Evolutionary conservation across 2,113 vertebrate species (phyloP).

Genomic region (Junco hyemalis): DNA sequence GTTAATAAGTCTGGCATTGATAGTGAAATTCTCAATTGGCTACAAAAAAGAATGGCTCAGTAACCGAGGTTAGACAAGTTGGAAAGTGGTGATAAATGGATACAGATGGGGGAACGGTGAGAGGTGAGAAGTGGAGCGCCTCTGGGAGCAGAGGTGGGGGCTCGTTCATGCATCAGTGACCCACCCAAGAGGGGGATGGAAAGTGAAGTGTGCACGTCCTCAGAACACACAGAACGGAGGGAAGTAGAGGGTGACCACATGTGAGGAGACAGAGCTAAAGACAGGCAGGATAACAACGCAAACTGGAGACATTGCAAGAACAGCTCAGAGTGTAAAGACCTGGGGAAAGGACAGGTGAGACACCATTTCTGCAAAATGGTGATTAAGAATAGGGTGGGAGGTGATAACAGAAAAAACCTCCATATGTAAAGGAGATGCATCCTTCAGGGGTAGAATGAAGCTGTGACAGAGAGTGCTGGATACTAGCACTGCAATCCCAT

Average conservation of each 20-base stretch:
- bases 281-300: too few relatives aligned
- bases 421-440: neutral
- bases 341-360: neutral
- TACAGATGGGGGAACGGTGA: conserved; percentile 48
- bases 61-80: conserved; percentile 63
- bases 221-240: neutral
- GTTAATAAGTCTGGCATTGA: conserved; percentile 59
- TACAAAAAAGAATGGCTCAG: conserved; percentile 43
- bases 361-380: neutral
- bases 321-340: neutral
- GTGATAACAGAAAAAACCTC: neutral
- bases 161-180: conserved; percentile 15
- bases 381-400: neutral
- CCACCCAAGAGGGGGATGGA: neutral
- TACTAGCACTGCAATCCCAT: neutral
- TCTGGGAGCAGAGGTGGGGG: conserved; percentile 23
- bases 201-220: neutral
- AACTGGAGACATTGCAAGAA: neutral
- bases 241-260: neutral
- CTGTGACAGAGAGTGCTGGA: neutral
- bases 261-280: neutral
- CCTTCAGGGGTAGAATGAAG: neutral
- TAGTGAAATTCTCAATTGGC: conserved; percentile 63
- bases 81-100: conserved; percentile 68
- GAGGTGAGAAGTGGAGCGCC: conserved; percentile 50